Conservation (phyloP, 2,113 vertebrate species). For the Marmota flaviventris region DNA sequence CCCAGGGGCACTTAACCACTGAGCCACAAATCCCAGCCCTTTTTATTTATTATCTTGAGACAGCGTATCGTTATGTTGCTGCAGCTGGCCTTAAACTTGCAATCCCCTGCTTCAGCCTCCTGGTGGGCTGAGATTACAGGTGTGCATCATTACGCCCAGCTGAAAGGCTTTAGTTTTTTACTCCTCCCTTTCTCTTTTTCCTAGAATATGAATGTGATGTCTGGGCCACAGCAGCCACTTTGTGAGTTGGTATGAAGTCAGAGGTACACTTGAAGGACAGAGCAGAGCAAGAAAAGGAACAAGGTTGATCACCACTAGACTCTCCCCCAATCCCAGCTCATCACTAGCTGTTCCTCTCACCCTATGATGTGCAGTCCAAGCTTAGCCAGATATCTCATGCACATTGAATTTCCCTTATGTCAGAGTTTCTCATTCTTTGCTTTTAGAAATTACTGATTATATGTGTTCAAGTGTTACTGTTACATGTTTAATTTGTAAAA, state of each 20-base stretch:
- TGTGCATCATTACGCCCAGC: too few relatives aligned
- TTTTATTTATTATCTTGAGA: too few relatives aligned
- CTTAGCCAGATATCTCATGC: neutral
- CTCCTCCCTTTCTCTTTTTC: neutral
- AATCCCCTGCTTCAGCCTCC: too few relatives aligned
- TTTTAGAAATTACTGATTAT: neutral
- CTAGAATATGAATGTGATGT: neutral
- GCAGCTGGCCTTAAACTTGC: too few relatives aligned
- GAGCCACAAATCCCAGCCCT: too few relatives aligned
- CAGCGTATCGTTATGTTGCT: too few relatives aligned
- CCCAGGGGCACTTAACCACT: too few relatives aligned
- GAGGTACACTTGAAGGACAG: neutral
- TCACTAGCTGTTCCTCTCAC: neutral
- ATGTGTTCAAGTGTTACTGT: neutral
- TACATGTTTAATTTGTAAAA: neutral
- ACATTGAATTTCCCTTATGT: neutral
- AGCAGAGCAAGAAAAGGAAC: neutral
- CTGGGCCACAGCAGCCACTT: neutral
- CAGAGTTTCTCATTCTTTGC: neutral
- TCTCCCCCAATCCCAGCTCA: too few relatives aligned
- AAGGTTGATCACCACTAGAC: neutral
- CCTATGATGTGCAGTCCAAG: neutral
- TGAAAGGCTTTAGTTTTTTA: neutral
- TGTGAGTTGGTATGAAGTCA: neutral
- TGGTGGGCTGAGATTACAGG: too few relatives aligned